Evolutionary conservation across 2,888 invertebrate species (phyloP).

Genomic region (Drosophila barbarae): DNA sequence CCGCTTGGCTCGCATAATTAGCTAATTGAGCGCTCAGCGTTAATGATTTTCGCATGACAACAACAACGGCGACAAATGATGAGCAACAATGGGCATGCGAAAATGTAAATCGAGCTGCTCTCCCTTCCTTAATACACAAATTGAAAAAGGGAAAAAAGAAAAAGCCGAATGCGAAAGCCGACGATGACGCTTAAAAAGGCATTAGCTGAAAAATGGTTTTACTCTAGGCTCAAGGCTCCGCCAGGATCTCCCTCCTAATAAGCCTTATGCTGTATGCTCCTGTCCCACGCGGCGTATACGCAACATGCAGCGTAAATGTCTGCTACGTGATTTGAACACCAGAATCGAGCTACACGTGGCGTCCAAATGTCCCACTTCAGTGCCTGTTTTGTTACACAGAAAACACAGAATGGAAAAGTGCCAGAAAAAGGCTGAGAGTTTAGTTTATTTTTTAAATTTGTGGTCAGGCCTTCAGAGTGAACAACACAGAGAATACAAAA

Average conservation of each 20-base stretch:
- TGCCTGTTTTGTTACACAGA: slow-evolving; percentile 37
- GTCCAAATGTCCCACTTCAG: slow-evolving; percentile 41
- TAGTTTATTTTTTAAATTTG: not conserved
- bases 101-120: slow-evolving; percentile 5
- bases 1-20: slow-evolving; percentile 48
- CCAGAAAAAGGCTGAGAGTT: not conserved
- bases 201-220: slow-evolving; percentile 32
- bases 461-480: too few species aligned
- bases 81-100: slow-evolving; percentile 2
- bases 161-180: slow-evolving; percentile 1
- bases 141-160: slow-evolving; percentile 9
- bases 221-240: not conserved
- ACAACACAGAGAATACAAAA: not conserved
- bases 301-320: slow-evolving; percentile 63
- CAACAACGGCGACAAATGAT: slow-evolving; percentile 2
- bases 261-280: slow-evolving; percentile 34
- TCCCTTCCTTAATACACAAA: slow-evolving; percentile 11
- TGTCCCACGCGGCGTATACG: slow-evolving; percentile 59
- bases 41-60: slow-evolving; percentile 38
- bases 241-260: slow-evolving; percentile 41
- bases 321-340: slow-evolving; percentile 67
- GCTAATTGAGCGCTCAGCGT: slow-evolving; percentile 54
- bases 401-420: slow-evolving; percentile 4
- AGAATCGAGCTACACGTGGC: slow-evolving; percentile 51
- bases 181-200: slow-evolving; percentile 47